Percentiles rank a stretch among this genome's conserved stretches.
Conservation (phyloP, 1,140 invertebrate species). For the Drosophila neocordata region DNA sequence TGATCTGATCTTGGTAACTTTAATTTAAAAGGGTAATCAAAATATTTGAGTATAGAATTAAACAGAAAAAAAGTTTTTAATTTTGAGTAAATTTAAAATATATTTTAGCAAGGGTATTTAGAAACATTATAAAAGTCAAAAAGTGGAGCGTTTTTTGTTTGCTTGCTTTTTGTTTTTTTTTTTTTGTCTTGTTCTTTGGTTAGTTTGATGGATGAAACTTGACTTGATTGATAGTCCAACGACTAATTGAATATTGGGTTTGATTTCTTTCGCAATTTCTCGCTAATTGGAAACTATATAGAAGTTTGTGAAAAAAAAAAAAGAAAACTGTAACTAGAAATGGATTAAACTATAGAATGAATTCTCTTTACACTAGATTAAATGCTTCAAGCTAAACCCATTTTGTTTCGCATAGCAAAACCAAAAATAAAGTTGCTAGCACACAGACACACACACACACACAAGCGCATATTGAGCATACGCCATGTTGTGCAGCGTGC, state of each 20-base stretch:
- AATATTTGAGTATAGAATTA: too few relatives aligned
- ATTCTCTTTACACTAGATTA: constrained; percentile 14
- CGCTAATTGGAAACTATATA: constrained; percentile 28
- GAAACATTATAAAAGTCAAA: not conserved
- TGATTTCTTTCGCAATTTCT: not conserved
- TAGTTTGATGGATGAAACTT: constrained; percentile 36
- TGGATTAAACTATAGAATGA: not conserved
- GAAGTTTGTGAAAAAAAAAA: not conserved
- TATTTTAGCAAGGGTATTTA: too few relatives aligned
- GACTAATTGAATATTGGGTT: constrained; percentile 32
- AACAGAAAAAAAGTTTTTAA: too few relatives aligned
- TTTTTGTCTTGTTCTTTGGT: constrained; percentile 24
- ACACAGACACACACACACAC: not conserved
- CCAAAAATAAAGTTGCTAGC: constrained; percentile 10
- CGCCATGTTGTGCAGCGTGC: constrained; percentile 46
- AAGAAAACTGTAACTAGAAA: not conserved
- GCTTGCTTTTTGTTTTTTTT: constrained; percentile 4
- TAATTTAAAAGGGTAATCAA: too few relatives aligned
- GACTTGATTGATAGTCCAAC: constrained; percentile 33
- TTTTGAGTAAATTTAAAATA: too few relatives aligned
- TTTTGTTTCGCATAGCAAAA: not conserved
- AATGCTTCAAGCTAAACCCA: constrained; percentile 7
- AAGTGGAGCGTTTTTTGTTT: not conserved
- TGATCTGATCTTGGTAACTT: too few relatives aligned
- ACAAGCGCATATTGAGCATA: constrained; percentile 40